Base-by-base conservation (phyloP, 1,140 invertebrate genomes). In the Drosophila littoralis region DNA sequence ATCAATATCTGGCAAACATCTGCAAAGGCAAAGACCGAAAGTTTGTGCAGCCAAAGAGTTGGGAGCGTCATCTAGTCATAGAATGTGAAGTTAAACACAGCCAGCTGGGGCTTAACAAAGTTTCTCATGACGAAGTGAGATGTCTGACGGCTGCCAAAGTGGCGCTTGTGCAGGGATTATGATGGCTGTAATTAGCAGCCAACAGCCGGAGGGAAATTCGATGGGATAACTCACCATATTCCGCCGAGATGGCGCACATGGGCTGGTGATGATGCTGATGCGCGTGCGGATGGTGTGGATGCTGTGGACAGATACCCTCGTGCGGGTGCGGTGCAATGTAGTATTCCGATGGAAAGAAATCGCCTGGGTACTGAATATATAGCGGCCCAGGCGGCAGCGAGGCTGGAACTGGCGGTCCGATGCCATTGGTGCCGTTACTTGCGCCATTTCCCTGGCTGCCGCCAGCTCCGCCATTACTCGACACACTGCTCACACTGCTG, bases 261-360 rank as follows among this genome's bases (percentile, higher is more conserved):
- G 86, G 79, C 81, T 90, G 86, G 57, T 90, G 84, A 42, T 89
- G 86, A 60, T 90, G 85, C 67, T 88, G 81, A 46, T 90, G 74
- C 28, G 80, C 77, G 54, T 85, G 70, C 69, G 82, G 88, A 65
- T 90, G 88, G 73, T 92, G 91, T 46, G 89, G 85, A 77, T 92
- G 91, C 61, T 91, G 91, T 38, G 91, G 91, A 75, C 91, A 92
- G 42, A 92, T 92, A n/a, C 84, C 88, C 61, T 92, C 91, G 63
- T 90, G 82, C 55, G 91, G 88, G 78, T 92, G 88, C 13, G 91
- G 91, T 17, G 91, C 84, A 7, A 92, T 84, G 50, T 91, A 92
- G 73, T 92, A 91, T 57, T 92, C 91, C 48, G 91, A 75, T 52
- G 91, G 91, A 92, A 82, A 92, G 52, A 90, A 92, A 40, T 92